Conservation (phyloP, 2,797 vertebrate species). For the Anableps anableps region DNA sequence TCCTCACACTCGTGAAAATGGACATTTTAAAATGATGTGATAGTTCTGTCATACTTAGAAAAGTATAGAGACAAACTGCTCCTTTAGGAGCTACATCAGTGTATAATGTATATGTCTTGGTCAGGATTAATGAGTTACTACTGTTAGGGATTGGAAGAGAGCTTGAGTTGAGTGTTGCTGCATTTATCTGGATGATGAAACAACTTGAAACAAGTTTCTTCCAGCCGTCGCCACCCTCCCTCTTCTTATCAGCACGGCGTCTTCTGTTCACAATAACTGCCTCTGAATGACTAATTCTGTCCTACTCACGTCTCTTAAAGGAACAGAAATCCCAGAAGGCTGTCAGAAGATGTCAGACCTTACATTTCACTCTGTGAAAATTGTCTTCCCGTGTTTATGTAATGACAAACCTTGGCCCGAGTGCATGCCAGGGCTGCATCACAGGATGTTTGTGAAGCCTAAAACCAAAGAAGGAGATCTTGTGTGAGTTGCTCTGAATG, state of each 20-base stretch:
- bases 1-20: too few species aligned
- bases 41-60: not conserved
- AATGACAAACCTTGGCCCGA: slow-evolving; percentile 32
- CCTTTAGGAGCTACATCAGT: not conserved
- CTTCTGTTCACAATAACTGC: slow-evolving; percentile 30
- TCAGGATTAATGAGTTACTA: slow-evolving; percentile 4
- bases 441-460: slow-evolving; percentile 65
- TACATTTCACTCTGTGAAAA: not conserved
- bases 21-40: not conserved
- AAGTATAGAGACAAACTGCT: not conserved
- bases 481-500: slow-evolving; percentile 17
- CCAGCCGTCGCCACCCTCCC: slow-evolving; percentile 28
- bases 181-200: slow-evolving; percentile 31
- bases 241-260: slow-evolving; percentile 16
- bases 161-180: slow-evolving; percentile 33
- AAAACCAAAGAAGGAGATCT: slow-evolving; percentile 14
- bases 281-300: slow-evolving; percentile 21
- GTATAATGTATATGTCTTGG: not conserved
- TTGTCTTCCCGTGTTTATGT: slow-evolving; percentile 11
- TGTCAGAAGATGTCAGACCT: not conserved
- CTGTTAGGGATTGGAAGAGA: slow-evolving; percentile 9
- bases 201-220: slow-evolving; percentile 27
- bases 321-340: not conserved
- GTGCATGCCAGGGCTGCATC: slow-evolving; percentile 38
- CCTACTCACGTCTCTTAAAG: not conserved